Percentiles rank a stretch among this genome's conserved stretches.
phyloP scores from a whole-genome alignment of 2,113 vertebrate species.

The Myrmecobius fasciatus region DNA sequence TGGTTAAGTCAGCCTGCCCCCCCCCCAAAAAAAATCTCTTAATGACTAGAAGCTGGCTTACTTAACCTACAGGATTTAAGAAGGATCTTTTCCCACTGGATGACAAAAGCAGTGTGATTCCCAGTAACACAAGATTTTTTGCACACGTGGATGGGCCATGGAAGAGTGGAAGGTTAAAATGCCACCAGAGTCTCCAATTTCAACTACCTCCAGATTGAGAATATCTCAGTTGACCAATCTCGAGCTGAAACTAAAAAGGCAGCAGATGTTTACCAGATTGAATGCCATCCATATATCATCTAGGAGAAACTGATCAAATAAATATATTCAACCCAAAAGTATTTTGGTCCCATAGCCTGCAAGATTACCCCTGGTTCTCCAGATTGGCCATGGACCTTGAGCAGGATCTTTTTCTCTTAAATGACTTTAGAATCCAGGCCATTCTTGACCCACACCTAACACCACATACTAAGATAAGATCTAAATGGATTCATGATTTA shows the following conservation, averaged over 20 bases:
- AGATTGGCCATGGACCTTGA: slow-evolving; percentile 91
- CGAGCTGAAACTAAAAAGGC: slow-evolving; percentile 91
- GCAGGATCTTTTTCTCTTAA: background rate
- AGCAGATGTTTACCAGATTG: slow-evolving; percentile 90
- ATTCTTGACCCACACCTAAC: too few relatives aligned
- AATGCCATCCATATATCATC: slow-evolving; percentile 94
- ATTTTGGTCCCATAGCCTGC: slow-evolving; percentile 91
- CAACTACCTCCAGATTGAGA: slow-evolving; percentile 91
- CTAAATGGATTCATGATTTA: too few relatives aligned
- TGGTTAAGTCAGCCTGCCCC: too few relatives aligned
- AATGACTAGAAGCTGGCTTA: too few relatives aligned
- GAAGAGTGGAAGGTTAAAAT: slow-evolving; percentile 92
- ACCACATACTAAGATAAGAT: too few relatives aligned
- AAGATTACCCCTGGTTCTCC: slow-evolving; percentile 93
- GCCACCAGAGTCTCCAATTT: slow-evolving; percentile 95
- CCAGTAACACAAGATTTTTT: too few relatives aligned
- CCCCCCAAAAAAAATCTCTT: too few relatives aligned
- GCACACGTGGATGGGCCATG: slow-evolving; percentile 85
- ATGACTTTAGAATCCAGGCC: too few relatives aligned
- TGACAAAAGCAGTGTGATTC: too few relatives aligned
- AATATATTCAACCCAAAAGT: slow-evolving; percentile 91
- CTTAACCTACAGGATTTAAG: too few relatives aligned
- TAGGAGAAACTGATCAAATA: slow-evolving; percentile 92
- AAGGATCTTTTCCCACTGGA: too few relatives aligned
- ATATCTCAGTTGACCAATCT: slow-evolving; percentile 90